These are phyloP conservation scores for Neodiprion fabricii DNA, from an alignment of 1,140 invertebrate species.

Conservation along the genomic window DNA sequence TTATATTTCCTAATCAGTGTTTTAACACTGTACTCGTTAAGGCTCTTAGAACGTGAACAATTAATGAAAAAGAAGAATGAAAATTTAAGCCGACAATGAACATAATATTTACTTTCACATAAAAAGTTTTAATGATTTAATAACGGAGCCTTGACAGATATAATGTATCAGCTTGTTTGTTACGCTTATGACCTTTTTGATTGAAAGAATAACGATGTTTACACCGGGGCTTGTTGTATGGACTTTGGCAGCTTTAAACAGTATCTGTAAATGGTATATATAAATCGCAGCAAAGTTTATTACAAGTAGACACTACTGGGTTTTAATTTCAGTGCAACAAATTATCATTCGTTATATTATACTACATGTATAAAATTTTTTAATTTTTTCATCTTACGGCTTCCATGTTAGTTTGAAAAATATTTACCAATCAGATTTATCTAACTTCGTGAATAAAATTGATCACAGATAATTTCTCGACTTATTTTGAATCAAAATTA, in stretches of 20 bases:
- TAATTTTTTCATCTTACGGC: too few species aligned
- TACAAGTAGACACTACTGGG: too few species aligned
- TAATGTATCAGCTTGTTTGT: not conserved
- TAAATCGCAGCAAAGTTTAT: not conserved
- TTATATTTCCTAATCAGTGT: not conserved
- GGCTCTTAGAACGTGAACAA: not conserved
- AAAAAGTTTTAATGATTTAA: too few species aligned
- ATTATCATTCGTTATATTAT: not conserved
- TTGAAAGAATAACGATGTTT: not conserved
- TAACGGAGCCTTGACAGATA: too few species aligned
- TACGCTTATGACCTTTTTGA: not conserved
- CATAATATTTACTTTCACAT: too few species aligned
- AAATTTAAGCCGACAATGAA: too few species aligned
- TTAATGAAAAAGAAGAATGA: not conserved
- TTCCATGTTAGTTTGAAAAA: too few species aligned
- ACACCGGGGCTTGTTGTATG: not conserved
- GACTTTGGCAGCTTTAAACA: not conserved
- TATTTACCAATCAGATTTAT: too few species aligned
- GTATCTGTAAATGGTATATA: not conserved
- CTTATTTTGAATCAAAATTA: too few species aligned
- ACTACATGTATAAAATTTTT: not conserved
- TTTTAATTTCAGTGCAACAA: not conserved
- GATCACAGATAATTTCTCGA: slow-evolving; percentile 20
- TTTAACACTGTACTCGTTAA: not conserved
- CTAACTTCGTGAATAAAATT: too few species aligned